A percentile compares a stretch with the other conserved stretches of the same genome.
Conservation (phyloP, 2,113 vertebrate genomes). For the Poeciliopsis turrubarensis region DNA sequence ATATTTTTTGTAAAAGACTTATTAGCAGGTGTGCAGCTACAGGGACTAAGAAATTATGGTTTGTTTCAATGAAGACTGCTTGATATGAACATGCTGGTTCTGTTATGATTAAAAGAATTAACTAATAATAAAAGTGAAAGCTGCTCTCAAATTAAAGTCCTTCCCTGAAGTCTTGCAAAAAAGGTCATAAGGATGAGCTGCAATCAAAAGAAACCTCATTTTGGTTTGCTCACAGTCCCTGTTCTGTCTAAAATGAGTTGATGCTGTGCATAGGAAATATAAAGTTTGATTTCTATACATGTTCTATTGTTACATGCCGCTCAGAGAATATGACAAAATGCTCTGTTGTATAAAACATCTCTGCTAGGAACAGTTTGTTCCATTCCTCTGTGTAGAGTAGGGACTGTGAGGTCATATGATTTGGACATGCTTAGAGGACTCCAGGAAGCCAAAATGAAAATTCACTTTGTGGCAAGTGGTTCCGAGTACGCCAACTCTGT, state of each 20-base stretch:
- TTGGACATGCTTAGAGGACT: constrained; percentile 39
- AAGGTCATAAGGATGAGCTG: neutral
- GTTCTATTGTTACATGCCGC: neutral
- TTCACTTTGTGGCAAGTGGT: constrained; percentile 32
- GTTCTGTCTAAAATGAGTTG: neutral
- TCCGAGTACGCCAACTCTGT: constrained; percentile 11
- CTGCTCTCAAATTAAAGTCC: constrained; percentile 6
- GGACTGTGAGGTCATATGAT: constrained; percentile 30
- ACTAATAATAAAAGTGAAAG: constrained; percentile 30
- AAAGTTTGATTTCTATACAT: neutral
- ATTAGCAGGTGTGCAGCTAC: neutral
- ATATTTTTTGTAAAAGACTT: neutral
- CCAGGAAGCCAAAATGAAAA: constrained; percentile 41
- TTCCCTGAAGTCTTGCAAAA: constrained; percentile 14
- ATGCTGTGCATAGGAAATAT: neutral
- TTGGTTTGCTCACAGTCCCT: neutral
- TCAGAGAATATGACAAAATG: neutral
- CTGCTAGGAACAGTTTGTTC: constrained; percentile 1
- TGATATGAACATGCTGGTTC: constrained; percentile 33
- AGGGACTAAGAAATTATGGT: constrained; percentile 18
- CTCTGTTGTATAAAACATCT: constrained; percentile 22
- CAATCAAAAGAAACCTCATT: neutral
- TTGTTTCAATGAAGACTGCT: constrained; percentile 27
- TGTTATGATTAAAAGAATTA: constrained; percentile 39
- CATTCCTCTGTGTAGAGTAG: constrained; percentile 10